Evolutionary conservation across 2,888 invertebrate species (phyloP).

Genomic region (Sepioteuthis lessoniana): DNA sequence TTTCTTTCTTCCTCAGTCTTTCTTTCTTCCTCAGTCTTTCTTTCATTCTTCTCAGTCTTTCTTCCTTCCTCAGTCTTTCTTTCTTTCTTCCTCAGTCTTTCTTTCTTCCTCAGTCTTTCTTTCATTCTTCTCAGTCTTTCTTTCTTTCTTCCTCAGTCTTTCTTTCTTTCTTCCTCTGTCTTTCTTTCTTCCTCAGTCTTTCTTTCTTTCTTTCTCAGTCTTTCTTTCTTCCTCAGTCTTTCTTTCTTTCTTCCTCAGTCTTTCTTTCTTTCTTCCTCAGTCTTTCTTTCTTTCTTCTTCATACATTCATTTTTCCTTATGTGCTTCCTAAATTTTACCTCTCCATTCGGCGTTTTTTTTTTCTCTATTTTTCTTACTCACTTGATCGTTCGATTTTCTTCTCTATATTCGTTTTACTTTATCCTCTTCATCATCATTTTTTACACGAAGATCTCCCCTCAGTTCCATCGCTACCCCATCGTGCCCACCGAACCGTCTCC

Average conservation of each 20-base stretch:
- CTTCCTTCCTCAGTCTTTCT: not conserved
- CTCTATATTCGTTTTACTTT: not conserved
- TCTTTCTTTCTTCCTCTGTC: not conserved
- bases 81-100: not conserved
- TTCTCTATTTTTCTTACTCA: not conserved
- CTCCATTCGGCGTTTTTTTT: rapidly evolving
- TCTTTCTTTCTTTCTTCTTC: too few species aligned
- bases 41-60: not conserved
- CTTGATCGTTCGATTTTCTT: not conserved
- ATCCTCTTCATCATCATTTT: not conserved
- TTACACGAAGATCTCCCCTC: not conserved
- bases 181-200: not conserved
- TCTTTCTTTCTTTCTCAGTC: not conserved
- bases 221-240: not conserved
- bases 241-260: too few species aligned
- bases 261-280: too few species aligned
- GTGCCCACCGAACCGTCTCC: not conserved
- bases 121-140: not conserved
- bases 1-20: too few species aligned
- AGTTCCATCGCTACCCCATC: not conserved
- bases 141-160: not conserved
- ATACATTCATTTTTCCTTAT: not conserved
- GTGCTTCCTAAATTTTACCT: not conserved
- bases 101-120: not conserved
- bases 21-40: not conserved